Evolutionary conservation across 2,113 vertebrate genomes (phyloP), one percentile per base, ranked within the genome.

Genomic region (Apodemus sylvaticus): DNA sequence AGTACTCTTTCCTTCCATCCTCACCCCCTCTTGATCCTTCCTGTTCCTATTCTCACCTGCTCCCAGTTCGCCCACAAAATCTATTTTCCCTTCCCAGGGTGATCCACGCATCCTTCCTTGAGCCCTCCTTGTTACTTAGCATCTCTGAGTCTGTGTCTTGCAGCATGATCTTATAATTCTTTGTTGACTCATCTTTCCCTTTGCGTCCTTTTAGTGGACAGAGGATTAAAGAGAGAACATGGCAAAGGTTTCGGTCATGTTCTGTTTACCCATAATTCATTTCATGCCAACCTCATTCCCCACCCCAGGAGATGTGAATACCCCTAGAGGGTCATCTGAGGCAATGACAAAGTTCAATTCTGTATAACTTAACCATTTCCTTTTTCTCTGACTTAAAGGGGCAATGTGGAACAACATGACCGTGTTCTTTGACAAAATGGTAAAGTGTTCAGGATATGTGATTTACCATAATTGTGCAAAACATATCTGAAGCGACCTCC

Each of bases 301-400:
- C 1, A 62, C 39, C 17, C n/a, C 36, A 34, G 22, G 42, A 92
- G 85, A 82, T 83, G 6, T 64, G 70, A 94, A 86, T 85, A 45
- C 24, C 34, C 24, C n/a, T 6, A 3, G 42, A 4, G 5, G n/a
- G 22, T 81, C 26, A 74, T 88, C 26, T 76, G 58, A 96, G 93
- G n/a, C 31, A 93, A 51, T 58, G 62, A 60, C 45, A 90, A 94
- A 88, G 29, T 19, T 70, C 26, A 70, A 5, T 58, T 66, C 66
- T 58, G 51, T 51, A 42, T 83, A 90, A 92, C 77, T 93, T 89
- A 88, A 26, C 53, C 26, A 5, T 31, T 90, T 86, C 24, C n/a
- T 51, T 95, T 89, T 94, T 91, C 92, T 97, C 68, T 95, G 64
- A 76, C 22, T 89, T 95, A 87, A 85, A 85, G 93, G 34, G 17